Evolutionary conservation across 35 echinoderm and acorn worm genomes (phyloP), one percentile per base, ranked within the genome.

Genomic region (Lytechinus pictus): DNA sequence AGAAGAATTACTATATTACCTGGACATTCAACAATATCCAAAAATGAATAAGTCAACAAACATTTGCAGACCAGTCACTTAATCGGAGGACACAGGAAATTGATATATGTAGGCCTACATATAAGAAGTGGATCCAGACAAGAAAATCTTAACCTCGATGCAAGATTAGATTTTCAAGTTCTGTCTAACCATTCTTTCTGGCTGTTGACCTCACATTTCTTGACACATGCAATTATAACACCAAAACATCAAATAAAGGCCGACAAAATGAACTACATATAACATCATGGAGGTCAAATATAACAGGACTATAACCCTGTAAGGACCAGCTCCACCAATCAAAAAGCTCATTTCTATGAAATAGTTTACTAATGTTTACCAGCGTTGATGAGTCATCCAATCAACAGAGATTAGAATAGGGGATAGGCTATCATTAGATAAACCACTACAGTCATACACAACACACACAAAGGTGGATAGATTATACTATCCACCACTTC

Each of bases 331-430:
- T 4, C 61, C 6, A 79, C 66, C 66, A 79, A 24, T 79, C 19
- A 79, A 79, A 79, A 7, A 79, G 66, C 66, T 5, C 16, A 79
- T 16, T 79, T 79, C 66, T 79, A 79, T 79, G 66, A 79, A 79
- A 79, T 79, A 79, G 66, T 79, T 79, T 14, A 79, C 66, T 79
- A 79, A 71, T 79, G 66, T 79, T 79, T 79, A 79, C 66, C 66
- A 79, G 66, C 19, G 1, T 44, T 79, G 66, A 79, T 79, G 66
- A 79, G 66, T 79, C 66, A 79, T 3, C 66, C n/a, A 79, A 79
- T 79, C 66, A 79, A 79, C 66, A 14, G 6, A 79, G 66, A 79
- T 79, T 79, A 79, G 66, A 24, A 24, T 24, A 24, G 19, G 13
- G 66, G 66, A 79, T 79, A 79, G 66, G 66, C 66, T 79, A 79